Conservation (phyloP, 2,113 vertebrate species). For the Xenopus borealis region DNA sequence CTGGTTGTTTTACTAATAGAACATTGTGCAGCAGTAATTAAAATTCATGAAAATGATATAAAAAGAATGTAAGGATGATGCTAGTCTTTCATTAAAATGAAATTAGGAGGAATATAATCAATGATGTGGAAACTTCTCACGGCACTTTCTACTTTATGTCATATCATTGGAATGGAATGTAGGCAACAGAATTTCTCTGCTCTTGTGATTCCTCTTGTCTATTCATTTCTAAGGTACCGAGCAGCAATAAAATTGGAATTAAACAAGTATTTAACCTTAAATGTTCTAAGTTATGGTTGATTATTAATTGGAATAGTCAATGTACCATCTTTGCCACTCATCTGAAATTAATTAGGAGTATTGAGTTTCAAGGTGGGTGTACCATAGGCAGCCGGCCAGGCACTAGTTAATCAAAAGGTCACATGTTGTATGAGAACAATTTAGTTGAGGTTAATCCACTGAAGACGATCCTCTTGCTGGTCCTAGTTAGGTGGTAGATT, state of each 20-base stretch:
- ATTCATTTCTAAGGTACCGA: neutral
- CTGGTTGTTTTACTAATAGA: no score
- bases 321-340: conserved; percentile 67
- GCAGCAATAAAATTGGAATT: conserved; percentile 34
- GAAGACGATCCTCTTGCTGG: conserved; percentile 75
- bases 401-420: conserved; percentile 80
- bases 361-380: conserved; percentile 78
- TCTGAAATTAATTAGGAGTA: conserved; percentile 86
- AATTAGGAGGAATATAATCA: no score
- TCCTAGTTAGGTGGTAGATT: conserved; percentile 83
- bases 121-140: no score
- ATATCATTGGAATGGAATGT: no score
- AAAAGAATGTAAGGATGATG: no score
- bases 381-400: conserved; percentile 67
- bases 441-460: conserved; percentile 83
- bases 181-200: no score
- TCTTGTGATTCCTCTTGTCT: no score
- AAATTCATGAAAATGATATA: no score
- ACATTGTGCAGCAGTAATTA: no score
- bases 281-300: conserved; percentile 57
- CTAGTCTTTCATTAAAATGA: no score
- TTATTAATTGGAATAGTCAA: conserved; percentile 72
- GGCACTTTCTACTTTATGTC: no score
- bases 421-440: conserved; percentile 78
- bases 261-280: conserved; percentile 49